phyloP scores from a whole-genome alignment of 2,888 invertebrate genomes.

The Plagodis dolabraria region DNA sequence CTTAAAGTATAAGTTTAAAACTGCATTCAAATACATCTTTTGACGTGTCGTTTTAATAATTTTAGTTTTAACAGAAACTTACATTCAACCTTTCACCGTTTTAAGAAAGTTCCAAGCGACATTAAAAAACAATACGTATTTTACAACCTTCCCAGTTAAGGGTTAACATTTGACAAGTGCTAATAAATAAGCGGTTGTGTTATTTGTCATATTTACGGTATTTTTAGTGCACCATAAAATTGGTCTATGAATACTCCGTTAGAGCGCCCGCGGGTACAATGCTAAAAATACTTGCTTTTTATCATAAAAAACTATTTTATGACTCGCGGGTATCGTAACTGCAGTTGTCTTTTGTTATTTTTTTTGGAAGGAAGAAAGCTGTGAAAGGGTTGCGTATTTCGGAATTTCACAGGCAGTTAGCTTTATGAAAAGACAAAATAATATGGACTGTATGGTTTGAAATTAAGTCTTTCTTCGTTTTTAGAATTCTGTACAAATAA shows the following conservation, averaged over 20 bases:
- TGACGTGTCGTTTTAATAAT: not conserved
- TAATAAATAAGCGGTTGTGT: constrained; percentile 18
- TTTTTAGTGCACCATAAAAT: constrained; percentile 32
- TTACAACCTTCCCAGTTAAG: constrained; percentile 21
- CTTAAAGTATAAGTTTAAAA: no score
- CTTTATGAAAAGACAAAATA: no score
- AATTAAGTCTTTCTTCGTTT: no score
- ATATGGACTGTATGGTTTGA: no score
- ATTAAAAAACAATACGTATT: constrained; percentile 19
- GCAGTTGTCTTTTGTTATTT: constrained; percentile 8
- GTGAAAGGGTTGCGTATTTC: constrained; percentile 1
- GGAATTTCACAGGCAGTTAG: no score
- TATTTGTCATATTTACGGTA: constrained; percentile 32
- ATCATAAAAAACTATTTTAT: constrained; percentile 13
- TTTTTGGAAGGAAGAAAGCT: constrained; percentile 1
- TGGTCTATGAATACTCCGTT: constrained; percentile 18
- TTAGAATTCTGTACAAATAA: no score
- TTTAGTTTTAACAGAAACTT: not conserved
- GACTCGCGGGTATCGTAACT: constrained; percentile 8
- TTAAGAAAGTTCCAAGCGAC: constrained; percentile 16
- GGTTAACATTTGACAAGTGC: constrained; percentile 25
- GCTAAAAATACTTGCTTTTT: constrained; percentile 31
- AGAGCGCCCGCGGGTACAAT: constrained; percentile 37
- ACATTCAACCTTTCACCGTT: constrained; percentile 5
- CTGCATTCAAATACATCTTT: no score